Evolutionary conservation across 2,797 vertebrate species (phyloP).

Genomic region (Hozukius guyotensis): DNA sequence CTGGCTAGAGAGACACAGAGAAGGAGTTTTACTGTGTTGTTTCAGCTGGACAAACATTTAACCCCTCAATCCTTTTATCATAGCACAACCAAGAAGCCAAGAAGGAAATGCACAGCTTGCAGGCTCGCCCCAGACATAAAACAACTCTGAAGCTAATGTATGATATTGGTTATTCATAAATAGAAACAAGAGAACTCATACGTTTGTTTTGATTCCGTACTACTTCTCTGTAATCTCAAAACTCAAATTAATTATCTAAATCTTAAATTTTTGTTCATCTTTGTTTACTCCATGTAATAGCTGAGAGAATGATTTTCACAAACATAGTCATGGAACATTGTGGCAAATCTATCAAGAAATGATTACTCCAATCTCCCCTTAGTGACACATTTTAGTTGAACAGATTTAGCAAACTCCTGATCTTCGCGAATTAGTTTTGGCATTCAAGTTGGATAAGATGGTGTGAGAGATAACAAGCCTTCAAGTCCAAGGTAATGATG

Average conservation of each 20-base stretch:
- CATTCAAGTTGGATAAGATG: conserved; percentile 33
- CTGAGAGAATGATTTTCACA: background rate
- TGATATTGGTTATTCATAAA: conserved; percentile 28
- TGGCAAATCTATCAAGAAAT: background rate
- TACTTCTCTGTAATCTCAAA: background rate
- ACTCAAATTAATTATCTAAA: background rate
- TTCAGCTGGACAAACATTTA: conserved; percentile 83
- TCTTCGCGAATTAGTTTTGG: conserved; percentile 49
- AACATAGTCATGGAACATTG: background rate
- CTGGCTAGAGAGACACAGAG: conserved; percentile 75
- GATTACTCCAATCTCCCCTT: background rate
- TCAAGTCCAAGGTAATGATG: conserved; percentile 68
- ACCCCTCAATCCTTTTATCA: conserved; percentile 77
- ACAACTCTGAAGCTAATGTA: conserved; percentile 25
- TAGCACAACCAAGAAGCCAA: conserved; percentile 55
- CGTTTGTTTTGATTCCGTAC: background rate
- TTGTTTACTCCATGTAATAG: background rate
- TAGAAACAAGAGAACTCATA: conserved; percentile 4
- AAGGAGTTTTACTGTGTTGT: conserved; percentile 82
- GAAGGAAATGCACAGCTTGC: conserved; percentile 63
- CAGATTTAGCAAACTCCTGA: conserved; percentile 32
- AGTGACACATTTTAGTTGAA: conserved; percentile 29
- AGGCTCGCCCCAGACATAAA: conserved; percentile 53
- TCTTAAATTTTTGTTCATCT: fast-evolving
- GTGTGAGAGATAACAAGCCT: conserved; percentile 62